Base-by-base conservation (phyloP, 2,888 invertebrate species). In the Amblyjoppa fuscipennis region DNA sequence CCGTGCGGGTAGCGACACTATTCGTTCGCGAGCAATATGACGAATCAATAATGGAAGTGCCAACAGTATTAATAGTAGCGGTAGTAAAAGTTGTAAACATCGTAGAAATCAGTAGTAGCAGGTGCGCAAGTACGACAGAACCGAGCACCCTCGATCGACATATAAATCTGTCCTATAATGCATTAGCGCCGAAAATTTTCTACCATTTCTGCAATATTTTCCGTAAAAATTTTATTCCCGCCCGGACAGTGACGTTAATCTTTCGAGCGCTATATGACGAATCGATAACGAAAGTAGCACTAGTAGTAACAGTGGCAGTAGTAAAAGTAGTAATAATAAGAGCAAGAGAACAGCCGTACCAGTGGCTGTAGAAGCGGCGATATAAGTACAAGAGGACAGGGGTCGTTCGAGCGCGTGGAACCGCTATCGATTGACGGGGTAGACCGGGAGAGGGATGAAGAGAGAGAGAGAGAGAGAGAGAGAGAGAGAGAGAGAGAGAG, bases 361-460 rank as follows among this genome's bases (percentile, higher is more conserved):
- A 56, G 56, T 13, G 25, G 56, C 38, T 49, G 81, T 66, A 69
- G 84, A 70, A 70, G 85, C 45, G 82, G 82, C 79, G 81, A 80
- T 81, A 84, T 81, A 73, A 77, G 77, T 68, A 77, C 34, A 68
- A 59, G 9, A 78, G 84, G 78, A 83, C 77, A 84, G 90, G 89
- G 90, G 88, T 88, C 87, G 91, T 87, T 89, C 85, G 88, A 91
- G 91, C 90, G 91, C 91, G 87, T 92, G 89, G 89, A 91, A 90
- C 90, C 89, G 87, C 89, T 92, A 92, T 92, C 92, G 92, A 92
- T 92, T 92, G 92, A 92, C 91, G 89, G 77, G 74, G 68, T 41
- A 41, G 66, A 56, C 51, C 41, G 73, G 56, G 68, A 73, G 77
- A 76, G 71, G 45, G 45, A 59, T 16, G 75, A n/a, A 69, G 41